phyloP scores from a whole-genome alignment of 2,797 vertebrate species.

The Manis crassicaudata region DNA sequence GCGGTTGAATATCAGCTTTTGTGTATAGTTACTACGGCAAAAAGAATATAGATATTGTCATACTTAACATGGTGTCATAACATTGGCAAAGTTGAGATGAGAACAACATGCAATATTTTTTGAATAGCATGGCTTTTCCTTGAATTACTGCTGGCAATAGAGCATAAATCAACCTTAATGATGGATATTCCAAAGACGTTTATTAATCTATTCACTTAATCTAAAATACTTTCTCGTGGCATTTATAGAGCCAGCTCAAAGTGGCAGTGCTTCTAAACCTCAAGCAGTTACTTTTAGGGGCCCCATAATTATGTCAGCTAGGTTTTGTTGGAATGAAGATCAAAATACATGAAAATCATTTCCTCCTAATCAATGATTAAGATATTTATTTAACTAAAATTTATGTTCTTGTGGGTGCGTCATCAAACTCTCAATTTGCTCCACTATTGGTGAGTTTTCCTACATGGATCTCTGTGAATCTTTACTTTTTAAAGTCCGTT shows the following conservation, averaged over 20 bases:
- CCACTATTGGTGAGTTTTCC: not conserved
- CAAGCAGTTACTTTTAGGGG: slow-evolving; percentile 47
- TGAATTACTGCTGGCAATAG: slow-evolving; percentile 72
- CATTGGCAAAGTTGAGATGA: slow-evolving; percentile 25
- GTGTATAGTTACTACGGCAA: not conserved
- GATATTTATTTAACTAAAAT: slow-evolving; percentile 30
- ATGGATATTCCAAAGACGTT: slow-evolving; percentile 67
- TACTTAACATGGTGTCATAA: slow-evolving; percentile 39
- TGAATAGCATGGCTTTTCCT: slow-evolving; percentile 66
- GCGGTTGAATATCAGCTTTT: slow-evolving; percentile 65
- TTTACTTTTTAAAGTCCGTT: not conserved
- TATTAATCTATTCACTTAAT: slow-evolving; percentile 79
- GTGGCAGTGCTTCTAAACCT: slow-evolving; percentile 41
- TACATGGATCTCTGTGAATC: not conserved
- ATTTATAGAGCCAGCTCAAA: slow-evolving; percentile 69
- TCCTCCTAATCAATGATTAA: slow-evolving; percentile 13
- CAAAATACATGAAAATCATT: slow-evolving; percentile 11
- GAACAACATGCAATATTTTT: slow-evolving; percentile 72
- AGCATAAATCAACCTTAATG: slow-evolving; percentile 73
- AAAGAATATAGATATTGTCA: slow-evolving; percentile 56
- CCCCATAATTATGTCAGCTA: slow-evolving; percentile 52
- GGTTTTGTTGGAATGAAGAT: slow-evolving; percentile 34
- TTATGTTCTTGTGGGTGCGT: not conserved
- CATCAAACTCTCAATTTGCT: slow-evolving; percentile 44
- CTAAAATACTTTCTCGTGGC: slow-evolving; percentile 63